Conservation (phyloP, 2,797 vertebrate species). For the Petrocephalus sullivani region DNA sequence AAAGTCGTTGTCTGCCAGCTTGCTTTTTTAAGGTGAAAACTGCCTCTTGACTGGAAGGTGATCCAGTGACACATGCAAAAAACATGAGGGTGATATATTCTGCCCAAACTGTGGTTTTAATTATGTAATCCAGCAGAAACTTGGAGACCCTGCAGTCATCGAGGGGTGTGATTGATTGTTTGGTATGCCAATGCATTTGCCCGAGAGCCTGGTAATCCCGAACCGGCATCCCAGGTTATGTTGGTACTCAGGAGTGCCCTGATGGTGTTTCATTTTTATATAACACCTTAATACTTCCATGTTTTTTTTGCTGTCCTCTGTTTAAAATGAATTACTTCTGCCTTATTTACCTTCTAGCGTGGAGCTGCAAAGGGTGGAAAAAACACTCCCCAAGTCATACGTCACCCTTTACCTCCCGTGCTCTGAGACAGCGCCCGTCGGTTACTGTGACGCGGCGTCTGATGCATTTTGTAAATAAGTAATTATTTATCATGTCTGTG, state of each 20-base stretch:
- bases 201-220: not conserved
- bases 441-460: too few relatives aligned
- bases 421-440: too few relatives aligned
- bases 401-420: not conserved
- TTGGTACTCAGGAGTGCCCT: not conserved
- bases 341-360: not conserved
- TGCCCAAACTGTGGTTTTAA: not conserved
- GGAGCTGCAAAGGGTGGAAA: not conserved
- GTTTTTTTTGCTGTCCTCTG: not conserved
- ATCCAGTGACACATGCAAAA: not conserved
- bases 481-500: not conserved
- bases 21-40: not conserved
- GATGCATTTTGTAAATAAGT: not conserved
- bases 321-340: not conserved
- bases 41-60: not conserved
- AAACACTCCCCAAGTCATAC: not conserved
- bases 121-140: not conserved
- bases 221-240: not conserved
- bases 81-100: slow-evolving; percentile 2
- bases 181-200: not conserved
- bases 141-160: not conserved
- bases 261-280: not conserved
- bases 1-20: not conserved
- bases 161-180: not conserved
- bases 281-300: not conserved